Conservation (phyloP, 1,140 invertebrate species). For the Leguminivora glycinivorella region DNA sequence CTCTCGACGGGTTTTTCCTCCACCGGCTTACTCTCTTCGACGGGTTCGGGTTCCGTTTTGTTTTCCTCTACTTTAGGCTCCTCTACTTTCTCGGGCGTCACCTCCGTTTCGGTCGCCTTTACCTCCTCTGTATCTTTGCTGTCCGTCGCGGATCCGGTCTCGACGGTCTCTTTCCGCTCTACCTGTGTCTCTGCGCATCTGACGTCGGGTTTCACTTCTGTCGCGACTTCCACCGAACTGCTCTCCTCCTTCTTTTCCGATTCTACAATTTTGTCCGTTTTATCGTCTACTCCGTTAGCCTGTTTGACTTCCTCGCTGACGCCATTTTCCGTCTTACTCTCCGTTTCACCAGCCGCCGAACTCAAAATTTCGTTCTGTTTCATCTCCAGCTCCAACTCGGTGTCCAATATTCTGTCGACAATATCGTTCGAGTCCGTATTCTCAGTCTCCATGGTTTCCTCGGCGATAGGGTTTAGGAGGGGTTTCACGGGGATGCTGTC, state of each 20-base stretch:
- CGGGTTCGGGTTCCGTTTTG: background rate
- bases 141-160: constrained; percentile 17
- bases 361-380: constrained; percentile 46
- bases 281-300: constrained; percentile 33
- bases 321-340: constrained; percentile 17
- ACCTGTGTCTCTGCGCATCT: constrained; percentile 6
- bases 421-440: constrained; percentile 64
- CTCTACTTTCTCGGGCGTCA: constrained; percentile 31
- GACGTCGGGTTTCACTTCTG: background rate
- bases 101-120: constrained; percentile 32
- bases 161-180: constrained; percentile 32
- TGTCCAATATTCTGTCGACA: constrained; percentile 63
- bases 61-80: background rate
- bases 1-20: constrained; percentile 12
- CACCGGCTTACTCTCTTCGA: background rate
- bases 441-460: constrained; percentile 69
- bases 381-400: constrained; percentile 60
- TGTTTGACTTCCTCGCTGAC: constrained; percentile 34
- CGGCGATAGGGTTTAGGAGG: constrained; percentile 59
- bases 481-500: constrained; percentile 66
- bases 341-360: background rate
- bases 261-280: constrained; percentile 32
- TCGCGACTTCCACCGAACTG: background rate
- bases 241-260: background rate
- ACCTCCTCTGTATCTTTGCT: constrained; percentile 34